A percentile compares a stretch with the other conserved stretches of the same genome.
Evolutionary conservation across 2,113 vertebrate species (phyloP).

Genomic region (Ginglymostoma cirratum): DNA sequence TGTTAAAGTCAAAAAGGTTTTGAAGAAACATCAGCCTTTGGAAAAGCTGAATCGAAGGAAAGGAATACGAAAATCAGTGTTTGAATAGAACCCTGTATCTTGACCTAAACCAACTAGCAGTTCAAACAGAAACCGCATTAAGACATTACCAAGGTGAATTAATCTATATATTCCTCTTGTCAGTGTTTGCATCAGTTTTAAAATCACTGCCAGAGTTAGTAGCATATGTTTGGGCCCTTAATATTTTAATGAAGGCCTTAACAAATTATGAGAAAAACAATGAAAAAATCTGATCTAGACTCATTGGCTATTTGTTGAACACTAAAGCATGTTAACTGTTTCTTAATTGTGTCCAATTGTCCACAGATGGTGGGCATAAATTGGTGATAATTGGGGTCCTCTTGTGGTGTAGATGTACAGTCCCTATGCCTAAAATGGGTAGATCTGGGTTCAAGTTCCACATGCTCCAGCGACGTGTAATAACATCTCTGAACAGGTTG

Average conservation of each 20-base stretch:
- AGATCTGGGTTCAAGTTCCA: too few relatives aligned
- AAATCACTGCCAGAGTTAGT: neutral
- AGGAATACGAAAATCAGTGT: neutral
- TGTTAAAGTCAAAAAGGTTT: neutral
- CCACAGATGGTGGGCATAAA: too few relatives aligned
- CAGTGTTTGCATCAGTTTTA: neutral
- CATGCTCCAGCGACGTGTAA: too few relatives aligned
- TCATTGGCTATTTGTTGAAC: neutral
- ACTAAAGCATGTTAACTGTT: neutral
- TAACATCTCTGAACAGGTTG: too few relatives aligned
- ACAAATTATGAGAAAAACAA: neutral
- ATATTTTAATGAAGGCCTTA: neutral
- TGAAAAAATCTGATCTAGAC: neutral
- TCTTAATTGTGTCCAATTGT: too few relatives aligned
- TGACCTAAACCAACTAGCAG: neutral
- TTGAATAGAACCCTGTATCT: neutral
- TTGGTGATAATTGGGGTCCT: too few relatives aligned
- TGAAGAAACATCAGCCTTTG: neutral
- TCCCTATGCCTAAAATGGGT: too few relatives aligned
- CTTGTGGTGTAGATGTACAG: too few relatives aligned
- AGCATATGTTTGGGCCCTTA: neutral
- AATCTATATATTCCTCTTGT: neutral
- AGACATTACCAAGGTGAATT: neutral
- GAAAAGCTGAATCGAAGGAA: neutral
- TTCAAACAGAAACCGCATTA: neutral